phyloP scores from a whole-genome alignment of 2,888 invertebrate genomes.

The Electrophaes corylata region DNA sequence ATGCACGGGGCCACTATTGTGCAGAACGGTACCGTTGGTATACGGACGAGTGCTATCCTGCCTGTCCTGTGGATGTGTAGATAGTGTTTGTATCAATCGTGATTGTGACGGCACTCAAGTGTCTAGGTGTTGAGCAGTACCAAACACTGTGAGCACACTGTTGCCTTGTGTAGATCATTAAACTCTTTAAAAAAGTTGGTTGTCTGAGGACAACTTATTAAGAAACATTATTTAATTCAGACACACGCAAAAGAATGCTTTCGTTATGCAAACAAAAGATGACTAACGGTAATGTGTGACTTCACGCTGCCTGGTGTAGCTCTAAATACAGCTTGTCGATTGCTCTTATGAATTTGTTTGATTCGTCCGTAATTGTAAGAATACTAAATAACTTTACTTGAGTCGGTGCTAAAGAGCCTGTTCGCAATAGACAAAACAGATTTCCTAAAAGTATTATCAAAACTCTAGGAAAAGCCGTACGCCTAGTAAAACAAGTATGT shows the following conservation, averaged over 20 bases:
- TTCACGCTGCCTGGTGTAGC: neutral
- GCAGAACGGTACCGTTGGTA: conserved; percentile 73
- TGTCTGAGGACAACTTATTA: no score
- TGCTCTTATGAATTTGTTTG: neutral
- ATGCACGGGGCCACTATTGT: conserved; percentile 70
- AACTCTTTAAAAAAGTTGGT: no score
- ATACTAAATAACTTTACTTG: neutral
- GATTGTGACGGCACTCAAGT: neutral
- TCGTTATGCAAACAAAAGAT: no score
- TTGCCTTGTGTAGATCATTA: neutral
- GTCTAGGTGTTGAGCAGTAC: neutral
- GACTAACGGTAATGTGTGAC: no score
- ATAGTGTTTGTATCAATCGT: neutral
- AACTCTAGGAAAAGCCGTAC: neutral
- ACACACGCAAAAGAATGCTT: no score
- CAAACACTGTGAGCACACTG: neutral
- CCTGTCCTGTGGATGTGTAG: conserved; percentile 56
- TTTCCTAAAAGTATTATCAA: neutral
- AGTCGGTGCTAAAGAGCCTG: neutral
- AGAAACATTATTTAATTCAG: no score
- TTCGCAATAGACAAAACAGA: conserved; percentile 1
- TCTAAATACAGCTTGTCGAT: neutral
- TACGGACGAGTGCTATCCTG: conserved; percentile 76
- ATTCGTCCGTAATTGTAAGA: no score
- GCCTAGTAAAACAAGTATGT: neutral